phyloP scores from a whole-genome alignment of 1,140 invertebrate species.

The Tenebrio molitor region DNA sequence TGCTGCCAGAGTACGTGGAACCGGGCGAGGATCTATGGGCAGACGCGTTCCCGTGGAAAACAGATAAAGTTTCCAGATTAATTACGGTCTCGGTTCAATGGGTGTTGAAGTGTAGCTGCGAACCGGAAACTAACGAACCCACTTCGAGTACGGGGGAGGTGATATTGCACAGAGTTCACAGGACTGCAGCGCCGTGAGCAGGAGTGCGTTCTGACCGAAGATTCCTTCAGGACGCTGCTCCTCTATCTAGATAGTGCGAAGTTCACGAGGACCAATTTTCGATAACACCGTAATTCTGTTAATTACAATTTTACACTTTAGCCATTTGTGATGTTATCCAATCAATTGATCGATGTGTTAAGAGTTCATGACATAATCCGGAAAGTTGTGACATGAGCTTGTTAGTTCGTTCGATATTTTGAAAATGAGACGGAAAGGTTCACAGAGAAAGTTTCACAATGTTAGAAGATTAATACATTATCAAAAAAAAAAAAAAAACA shows the following conservation, averaged over 20 bases:
- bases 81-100: slow-evolving; percentile 62
- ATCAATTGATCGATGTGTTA: too few relatives aligned
- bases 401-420: slow-evolving; percentile 28
- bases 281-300: slow-evolving; percentile 6
- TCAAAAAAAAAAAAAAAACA: slow-evolving; percentile 18
- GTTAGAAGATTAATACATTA: not conserved
- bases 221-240: slow-evolving; percentile 34
- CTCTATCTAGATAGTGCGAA: not conserved
- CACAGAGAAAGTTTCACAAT: slow-evolving; percentile 14
- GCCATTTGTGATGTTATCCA: not conserved
- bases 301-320: not conserved
- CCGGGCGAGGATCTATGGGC: slow-evolving; percentile 61
- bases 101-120: slow-evolving; percentile 63
- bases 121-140: slow-evolving; percentile 38
- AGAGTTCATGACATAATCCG: too few relatives aligned
- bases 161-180: slow-evolving; percentile 63
- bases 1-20: slow-evolving; percentile 62
- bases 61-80: slow-evolving; percentile 49
- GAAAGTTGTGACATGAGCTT: slow-evolving; percentile 42
- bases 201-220: slow-evolving; percentile 12
- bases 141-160: slow-evolving; percentile 52
- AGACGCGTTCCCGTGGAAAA: slow-evolving; percentile 54
- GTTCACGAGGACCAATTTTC: slow-evolving; percentile 43
- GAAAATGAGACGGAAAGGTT: not conserved
- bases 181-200: slow-evolving; percentile 58